phyloP scores from a whole-genome alignment of 2,797 vertebrate species.

The Parauchenoglanis ngamensis region DNA sequence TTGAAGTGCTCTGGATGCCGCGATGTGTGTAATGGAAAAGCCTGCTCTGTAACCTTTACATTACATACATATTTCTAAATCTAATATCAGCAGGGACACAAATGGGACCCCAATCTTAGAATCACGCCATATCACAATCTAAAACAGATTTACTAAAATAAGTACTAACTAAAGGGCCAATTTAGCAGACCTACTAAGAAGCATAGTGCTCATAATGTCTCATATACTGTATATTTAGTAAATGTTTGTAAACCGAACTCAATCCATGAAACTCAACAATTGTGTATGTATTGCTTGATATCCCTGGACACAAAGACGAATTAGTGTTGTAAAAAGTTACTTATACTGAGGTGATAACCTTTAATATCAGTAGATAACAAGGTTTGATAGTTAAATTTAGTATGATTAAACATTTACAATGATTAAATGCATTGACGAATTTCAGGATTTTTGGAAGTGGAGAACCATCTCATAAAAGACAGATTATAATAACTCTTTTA shows the following conservation, averaged over 20 bases:
- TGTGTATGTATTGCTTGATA: not conserved
- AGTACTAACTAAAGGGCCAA: not conserved
- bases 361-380: not conserved
- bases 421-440: not conserved
- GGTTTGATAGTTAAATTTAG: not conserved
- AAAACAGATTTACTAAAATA: not conserved
- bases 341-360: not conserved
- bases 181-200: not conserved
- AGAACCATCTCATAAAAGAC: not conserved
- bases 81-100: not conserved
- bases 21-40: not conserved
- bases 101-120: not conserved
- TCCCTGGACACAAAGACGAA: not conserved
- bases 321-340: not conserved
- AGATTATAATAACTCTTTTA: not conserved
- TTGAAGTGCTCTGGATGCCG: not conserved
- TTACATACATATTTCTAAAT: not conserved
- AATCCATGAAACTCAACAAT: not conserved
- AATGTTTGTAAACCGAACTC: not conserved
- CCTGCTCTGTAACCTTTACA: not conserved
- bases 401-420: not conserved
- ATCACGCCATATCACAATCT: not conserved
- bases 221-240: not conserved
- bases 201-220: not conserved
- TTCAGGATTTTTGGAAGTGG: not conserved